Percentiles rank a stretch among this genome's conserved stretches.
These are phyloP conservation scores for Gallinago media DNA, from an alignment of 2,113 vertebrate genomes.

Conservation along the genomic window DNA sequence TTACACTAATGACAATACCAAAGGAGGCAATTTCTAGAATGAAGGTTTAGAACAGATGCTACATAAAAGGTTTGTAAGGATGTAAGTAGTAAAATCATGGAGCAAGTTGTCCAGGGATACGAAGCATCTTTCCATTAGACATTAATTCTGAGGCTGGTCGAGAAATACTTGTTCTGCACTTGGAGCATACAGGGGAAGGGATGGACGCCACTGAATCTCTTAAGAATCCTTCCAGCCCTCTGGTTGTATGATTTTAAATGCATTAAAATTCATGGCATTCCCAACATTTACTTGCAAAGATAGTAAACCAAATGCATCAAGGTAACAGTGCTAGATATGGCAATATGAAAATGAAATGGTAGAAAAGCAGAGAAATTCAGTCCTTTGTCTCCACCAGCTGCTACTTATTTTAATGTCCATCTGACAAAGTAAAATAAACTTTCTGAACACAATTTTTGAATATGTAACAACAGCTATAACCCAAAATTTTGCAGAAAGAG, in stretches of 20 bases:
- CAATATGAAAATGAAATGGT: background rate
- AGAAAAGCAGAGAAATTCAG: background rate
- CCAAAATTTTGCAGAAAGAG: background rate
- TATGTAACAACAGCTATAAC: background rate
- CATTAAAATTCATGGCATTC: background rate
- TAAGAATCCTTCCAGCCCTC: background rate
- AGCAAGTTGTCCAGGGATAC: background rate
- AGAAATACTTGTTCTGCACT: background rate
- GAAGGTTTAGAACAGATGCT: background rate
- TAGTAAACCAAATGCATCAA: background rate
- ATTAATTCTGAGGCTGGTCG: background rate
- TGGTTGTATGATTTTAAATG: background rate
- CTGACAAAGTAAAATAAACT: background rate
- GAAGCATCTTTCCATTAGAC: background rate
- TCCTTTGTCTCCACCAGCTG: background rate
- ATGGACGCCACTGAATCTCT: background rate
- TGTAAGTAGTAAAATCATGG: background rate
- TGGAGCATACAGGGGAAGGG: rapidly evolving
- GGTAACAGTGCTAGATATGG: background rate
- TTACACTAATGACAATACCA: background rate
- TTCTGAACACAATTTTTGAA: background rate
- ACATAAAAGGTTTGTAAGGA: background rate
- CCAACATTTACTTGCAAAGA: background rate
- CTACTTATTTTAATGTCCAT: background rate
- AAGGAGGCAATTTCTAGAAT: background rate